phyloP scores from a whole-genome alignment of 2,113 vertebrate genomes.

The Amia ocellicauda region DNA sequence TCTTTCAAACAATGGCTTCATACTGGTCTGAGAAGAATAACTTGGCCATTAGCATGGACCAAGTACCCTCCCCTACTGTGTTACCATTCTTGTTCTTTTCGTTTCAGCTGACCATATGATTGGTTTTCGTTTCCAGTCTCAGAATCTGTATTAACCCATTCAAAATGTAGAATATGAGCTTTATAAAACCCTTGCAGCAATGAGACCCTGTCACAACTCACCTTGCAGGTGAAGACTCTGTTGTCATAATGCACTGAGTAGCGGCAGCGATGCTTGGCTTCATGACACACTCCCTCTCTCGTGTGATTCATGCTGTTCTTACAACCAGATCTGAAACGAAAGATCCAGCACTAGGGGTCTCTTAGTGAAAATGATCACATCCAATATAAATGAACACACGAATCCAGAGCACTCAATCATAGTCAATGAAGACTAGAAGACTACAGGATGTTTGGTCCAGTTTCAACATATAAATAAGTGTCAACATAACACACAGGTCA shows the following conservation, averaged over 20 bases:
- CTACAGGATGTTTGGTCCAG: not conserved
- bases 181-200: not conserved
- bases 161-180: no score
- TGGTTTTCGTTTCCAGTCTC: not conserved
- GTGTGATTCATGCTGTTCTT: constrained; percentile 97
- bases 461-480: no score
- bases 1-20: no score
- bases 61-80: no score
- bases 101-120: no score
- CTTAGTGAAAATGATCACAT: not conserved
- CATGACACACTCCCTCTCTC: constrained; percentile 84
- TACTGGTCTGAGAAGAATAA: no score
- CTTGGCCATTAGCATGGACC: no score
- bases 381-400: no score
- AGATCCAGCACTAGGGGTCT: not conserved
- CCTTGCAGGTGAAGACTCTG: constrained; percentile 96
- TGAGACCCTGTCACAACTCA: constrained; percentile 34
- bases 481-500: no score
- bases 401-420: no score
- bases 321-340: constrained; percentile 77
- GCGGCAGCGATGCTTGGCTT: constrained; percentile 88
- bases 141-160: no score
- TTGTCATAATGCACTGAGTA: constrained; percentile 95
- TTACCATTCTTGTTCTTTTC: no score
- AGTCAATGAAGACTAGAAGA: not conserved